A percentile compares a stretch with the other conserved stretches of the same genome.
Conservation (phyloP, 1,140 invertebrate species). For the Drosophila miranda region DNA sequence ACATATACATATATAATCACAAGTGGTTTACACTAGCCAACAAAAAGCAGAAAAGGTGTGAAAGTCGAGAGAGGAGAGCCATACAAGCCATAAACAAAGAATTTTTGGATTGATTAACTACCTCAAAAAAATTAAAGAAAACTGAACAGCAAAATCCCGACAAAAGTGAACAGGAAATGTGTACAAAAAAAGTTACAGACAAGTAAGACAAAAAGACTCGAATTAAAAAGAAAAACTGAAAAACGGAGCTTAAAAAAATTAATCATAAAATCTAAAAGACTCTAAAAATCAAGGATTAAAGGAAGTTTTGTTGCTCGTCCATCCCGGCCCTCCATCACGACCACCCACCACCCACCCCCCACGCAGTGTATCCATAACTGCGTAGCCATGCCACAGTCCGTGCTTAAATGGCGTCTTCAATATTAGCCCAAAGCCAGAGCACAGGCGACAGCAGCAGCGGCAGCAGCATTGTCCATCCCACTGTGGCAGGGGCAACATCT, state of each 20-base stretch:
- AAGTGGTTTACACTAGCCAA: conserved; percentile 31
- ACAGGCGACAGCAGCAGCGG: conserved; percentile 58
- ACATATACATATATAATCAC: conserved; percentile 3
- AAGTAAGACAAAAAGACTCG: conserved; percentile 4
- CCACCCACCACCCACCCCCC: neutral
- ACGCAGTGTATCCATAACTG: conserved; percentile 43
- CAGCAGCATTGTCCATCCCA: conserved; percentile 18
- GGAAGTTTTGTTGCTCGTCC: too few relatives aligned
- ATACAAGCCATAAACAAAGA: conserved; percentile 11
- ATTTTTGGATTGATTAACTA: conserved; percentile 54
- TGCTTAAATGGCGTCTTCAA: conserved; percentile 82
- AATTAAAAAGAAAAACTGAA: neutral
- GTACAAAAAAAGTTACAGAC: conserved; percentile 58
- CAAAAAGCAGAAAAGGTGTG: conserved; percentile 3
- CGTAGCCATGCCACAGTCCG: conserved; percentile 74
- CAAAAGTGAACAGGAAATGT: conserved; percentile 40
- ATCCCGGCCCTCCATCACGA: neutral
- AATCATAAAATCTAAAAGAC: conserved; percentile 3
- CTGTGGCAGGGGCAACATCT: conserved; percentile 40
- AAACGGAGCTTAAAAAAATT: conserved; percentile 18
- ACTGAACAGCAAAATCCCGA: conserved; percentile 62
- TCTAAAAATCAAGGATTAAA: conserved; percentile 1
- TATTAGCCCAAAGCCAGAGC: conserved; percentile 77
- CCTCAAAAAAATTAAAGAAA: conserved; percentile 46
- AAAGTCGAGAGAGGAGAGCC: neutral